Base-by-base conservation (phyloP, 2,888 invertebrate species). In the Eretmocerus hayati region DNA sequence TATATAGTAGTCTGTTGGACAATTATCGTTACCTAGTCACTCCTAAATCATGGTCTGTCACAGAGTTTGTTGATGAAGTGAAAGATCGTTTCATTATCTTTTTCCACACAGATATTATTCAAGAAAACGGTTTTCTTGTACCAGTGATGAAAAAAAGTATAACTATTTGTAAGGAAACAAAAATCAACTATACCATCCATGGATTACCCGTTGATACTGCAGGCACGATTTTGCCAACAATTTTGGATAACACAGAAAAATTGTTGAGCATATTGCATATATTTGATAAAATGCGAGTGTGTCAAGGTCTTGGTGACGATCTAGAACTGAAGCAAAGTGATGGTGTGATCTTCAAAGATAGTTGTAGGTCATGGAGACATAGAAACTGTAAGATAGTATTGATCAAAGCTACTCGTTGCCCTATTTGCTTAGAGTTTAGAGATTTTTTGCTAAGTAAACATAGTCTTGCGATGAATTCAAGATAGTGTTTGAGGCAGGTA, bases 221-320 rank as follows among this genome's bases (percentile, higher is more conserved):
- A 9, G 49, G 41, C 16, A 49, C 52, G 4, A 49, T 53, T 35
- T 44, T 53, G 1, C 52, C 52, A 22, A 38, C 40, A 13, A 33
- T 19, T 33, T 41, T 53, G 6, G 52, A 53, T 23, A 49, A 33
- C 36, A 53, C 46, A 8, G 46, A 53, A 21, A 53, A 53, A 18
- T 22, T 53, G 22, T 42, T 53, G 4, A 53, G 52, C 9, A 53
- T 53, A 26, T 37, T 53, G 6, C 52, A 53, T 19, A 53, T 53
- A 8, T 53, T 53, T 46, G 49, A 53, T 39, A 53, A 53, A 44
- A 53, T 53, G 49, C 49, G 43, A 49, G 41, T 53, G 18, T 53
- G 52, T 18, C 31, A 44, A 9, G 52, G 52, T 4, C 18, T 53
- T 23, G 49, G 52, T n/a, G 33, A 22, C 30, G 49, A 46, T 41